Conservation (phyloP, 2,888 invertebrate species). For the Stenodera caucasica region DNA sequence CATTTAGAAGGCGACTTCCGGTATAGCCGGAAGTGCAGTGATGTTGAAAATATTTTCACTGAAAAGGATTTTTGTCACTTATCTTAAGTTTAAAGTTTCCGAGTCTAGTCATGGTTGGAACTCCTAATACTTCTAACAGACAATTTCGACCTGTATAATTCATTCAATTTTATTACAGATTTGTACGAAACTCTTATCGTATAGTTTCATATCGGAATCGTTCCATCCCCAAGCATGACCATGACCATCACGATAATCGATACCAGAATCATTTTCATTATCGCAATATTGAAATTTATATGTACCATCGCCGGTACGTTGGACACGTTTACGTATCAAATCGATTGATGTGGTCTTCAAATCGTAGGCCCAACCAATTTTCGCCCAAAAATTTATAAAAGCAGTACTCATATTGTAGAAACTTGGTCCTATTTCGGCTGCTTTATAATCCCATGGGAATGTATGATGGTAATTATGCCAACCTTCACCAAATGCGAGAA, state of each 20-base stretch:
- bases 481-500: conserved; percentile 80
- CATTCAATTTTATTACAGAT: too few relatives aligned
- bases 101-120: too few relatives aligned
- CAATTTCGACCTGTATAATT: too few relatives aligned
- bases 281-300: background rate
- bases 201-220: conserved; percentile 60
- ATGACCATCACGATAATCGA: background rate
- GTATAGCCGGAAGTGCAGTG: too few relatives aligned
- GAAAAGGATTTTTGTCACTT: too few relatives aligned
- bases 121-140: too few relatives aligned
- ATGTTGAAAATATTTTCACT: too few relatives aligned
- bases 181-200: conserved; percentile 58
- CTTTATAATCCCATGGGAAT: conserved; percentile 92
- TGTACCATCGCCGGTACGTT: conserved; percentile 65
- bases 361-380: conserved; percentile 81
- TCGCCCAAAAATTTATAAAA: conserved; percentile 79
- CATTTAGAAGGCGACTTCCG: too few relatives aligned
- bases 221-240: conserved; percentile 67
- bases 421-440: conserved; percentile 67
- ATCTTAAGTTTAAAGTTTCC: too few relatives aligned
- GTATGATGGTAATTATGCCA: conserved; percentile 96
- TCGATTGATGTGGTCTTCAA: conserved; percentile 65
- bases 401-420: conserved; percentile 71
- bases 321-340: conserved; percentile 52
- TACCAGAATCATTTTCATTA: background rate